A percentile compares a stretch with the other conserved stretches of the same genome.
Evolutionary conservation across 2,113 vertebrate species (phyloP).

Genomic region (Hemicordylus capensis): DNA sequence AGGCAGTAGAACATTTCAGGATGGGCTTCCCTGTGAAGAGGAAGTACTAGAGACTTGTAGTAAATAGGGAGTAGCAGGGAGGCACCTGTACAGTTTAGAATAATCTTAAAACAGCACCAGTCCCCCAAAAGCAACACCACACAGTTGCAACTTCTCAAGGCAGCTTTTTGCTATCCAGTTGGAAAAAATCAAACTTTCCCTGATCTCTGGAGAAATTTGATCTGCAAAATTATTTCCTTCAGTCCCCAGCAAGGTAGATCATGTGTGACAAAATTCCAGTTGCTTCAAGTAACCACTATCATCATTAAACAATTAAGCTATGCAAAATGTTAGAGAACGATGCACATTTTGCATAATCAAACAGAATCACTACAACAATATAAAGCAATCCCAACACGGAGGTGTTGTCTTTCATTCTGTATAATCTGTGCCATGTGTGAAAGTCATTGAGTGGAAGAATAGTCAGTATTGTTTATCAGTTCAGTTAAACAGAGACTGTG

Average conservation of each 20-base stretch:
- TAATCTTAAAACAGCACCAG: not conserved
- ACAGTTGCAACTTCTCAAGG: not conserved
- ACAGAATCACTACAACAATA: not conserved
- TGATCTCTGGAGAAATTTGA: not conserved
- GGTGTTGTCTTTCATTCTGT: not conserved
- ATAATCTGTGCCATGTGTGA: not conserved
- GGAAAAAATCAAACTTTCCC: not conserved
- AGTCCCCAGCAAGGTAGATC: not conserved
- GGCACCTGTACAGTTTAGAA: not conserved
- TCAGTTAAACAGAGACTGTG: not conserved
- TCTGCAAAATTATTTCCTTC: not conserved
- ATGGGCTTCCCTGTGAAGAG: not conserved
- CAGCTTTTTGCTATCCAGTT: not conserved
- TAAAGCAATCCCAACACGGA: not conserved
- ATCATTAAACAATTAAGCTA: not conserved
- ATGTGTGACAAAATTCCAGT: not conserved
- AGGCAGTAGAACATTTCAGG: not conserved
- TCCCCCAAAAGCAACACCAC: not conserved
- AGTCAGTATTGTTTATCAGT: not conserved
- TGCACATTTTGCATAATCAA: not conserved
- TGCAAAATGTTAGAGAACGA: not conserved
- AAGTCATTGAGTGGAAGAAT: not conserved
- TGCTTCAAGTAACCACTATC: not conserved
- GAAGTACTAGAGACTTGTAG: not conserved
- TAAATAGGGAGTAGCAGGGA: not conserved